phyloP scores from a whole-genome alignment of 2,113 vertebrate species.

The Butorides virescens region DNA sequence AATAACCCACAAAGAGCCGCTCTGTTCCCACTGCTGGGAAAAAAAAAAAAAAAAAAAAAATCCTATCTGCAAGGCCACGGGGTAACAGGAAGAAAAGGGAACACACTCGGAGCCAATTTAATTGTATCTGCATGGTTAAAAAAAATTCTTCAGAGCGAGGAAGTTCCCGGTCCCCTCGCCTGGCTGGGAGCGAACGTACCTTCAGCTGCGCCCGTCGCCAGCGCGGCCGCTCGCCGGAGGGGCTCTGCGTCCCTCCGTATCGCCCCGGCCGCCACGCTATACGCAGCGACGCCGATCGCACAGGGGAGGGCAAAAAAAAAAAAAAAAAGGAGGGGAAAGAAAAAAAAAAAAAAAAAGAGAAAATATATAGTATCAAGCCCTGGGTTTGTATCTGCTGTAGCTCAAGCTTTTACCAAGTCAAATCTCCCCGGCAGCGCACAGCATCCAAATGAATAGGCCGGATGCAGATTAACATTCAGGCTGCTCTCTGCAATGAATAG shows the following conservation, averaged over 20 bases:
- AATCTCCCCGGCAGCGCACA: slow-evolving; percentile 72
- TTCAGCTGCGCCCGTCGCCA: not conserved
- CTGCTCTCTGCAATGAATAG: slow-evolving; percentile 81
- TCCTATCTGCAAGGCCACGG: slow-evolving; percentile 56
- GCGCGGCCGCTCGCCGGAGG: not conserved
- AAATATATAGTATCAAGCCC: not conserved
- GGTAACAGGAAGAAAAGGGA: slow-evolving; percentile 64
- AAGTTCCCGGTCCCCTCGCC: slow-evolving; percentile 13
- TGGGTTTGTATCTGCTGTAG: slow-evolving; percentile 59
- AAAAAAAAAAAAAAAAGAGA: too few species aligned
- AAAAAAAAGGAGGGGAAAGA: not conserved
- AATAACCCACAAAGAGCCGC: slow-evolving; percentile 44
- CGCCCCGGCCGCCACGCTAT: not conserved
- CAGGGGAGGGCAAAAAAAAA: not conserved
- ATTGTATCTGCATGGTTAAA: slow-evolving; percentile 39
- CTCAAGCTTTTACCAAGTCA: slow-evolving; percentile 76
- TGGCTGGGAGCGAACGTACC: slow-evolving; percentile 31
- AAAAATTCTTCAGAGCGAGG: slow-evolving; percentile 1
- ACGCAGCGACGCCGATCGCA: not conserved
- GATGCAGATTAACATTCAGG: slow-evolving; percentile 80
- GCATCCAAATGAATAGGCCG: slow-evolving; percentile 83
- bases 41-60: not conserved
- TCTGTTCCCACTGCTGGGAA: slow-evolving; percentile 35
- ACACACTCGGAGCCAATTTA: slow-evolving; percentile 34
- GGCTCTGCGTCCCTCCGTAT: not conserved